Base-by-base conservation (phyloP, 2,888 invertebrate genomes). In the Teleogryllus oceanicus region DNA sequence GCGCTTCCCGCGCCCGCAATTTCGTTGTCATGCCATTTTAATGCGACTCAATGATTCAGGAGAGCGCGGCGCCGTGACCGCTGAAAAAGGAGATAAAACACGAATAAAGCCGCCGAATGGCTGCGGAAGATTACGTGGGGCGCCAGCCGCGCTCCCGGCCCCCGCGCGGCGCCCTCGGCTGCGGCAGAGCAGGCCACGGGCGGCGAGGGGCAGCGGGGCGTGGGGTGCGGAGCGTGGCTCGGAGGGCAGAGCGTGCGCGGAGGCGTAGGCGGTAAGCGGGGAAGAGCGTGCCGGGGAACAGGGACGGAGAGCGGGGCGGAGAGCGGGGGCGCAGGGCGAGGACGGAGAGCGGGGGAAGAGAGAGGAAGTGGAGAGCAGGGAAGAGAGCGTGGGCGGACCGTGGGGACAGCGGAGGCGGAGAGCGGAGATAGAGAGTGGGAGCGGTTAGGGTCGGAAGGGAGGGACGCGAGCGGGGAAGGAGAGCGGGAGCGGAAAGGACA, bases 21-120 rank as follows among this genome's bases (percentile, higher is more conserved):
- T 62, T 62, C 62, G 62, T 62, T 62, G 62, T 18, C 62, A 62
- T 62, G 62, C 62, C 18, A 62, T 62, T 62, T 62, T 62, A 62
- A 62, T 62, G 62, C 62, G 62, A 62, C 16, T 62, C 62, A 62
- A 62, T 62, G 62, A 62, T 62, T 62, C 62, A 62, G 62, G 62
- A 18, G 62, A 18, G 62, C 18, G 18, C 62, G 16, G 62, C 18
- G 62, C 62, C 16, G 62, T 18, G 62, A 18, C 62, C 18, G 62
- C 62, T 62, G 18, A 16, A 16, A 18, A 12, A 62, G 62, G 62
- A 62, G 62, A 62, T 62, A 62, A 62, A 62, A 62, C 62, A 62
- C 62, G 62, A 62, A 62, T 62, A 62, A 62, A 62, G 62, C 62
- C 62, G 12, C 62, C 16, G 5, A 62, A 62, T 62, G 62, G 62